Evolutionary conservation across 2,113 vertebrate species (phyloP).

Genomic region (Ammodytes marinus): DNA sequence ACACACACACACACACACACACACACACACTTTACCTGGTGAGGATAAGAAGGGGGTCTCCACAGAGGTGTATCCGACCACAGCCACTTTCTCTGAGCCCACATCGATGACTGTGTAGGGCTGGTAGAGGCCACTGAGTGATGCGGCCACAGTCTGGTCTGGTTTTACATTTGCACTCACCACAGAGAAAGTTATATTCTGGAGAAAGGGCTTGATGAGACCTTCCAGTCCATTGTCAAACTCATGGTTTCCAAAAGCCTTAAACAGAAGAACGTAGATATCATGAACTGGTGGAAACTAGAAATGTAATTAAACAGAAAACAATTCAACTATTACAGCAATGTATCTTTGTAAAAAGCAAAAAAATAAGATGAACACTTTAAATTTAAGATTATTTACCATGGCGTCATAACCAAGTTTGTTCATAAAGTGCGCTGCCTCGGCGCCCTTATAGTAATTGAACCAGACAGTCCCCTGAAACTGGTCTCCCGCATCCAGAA

Average conservation of each 20-base stretch:
- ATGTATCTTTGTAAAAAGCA: not conserved
- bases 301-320: not conserved
- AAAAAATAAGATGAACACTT: not conserved
- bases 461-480: slow-evolving; percentile 96
- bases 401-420: slow-evolving; percentile 90
- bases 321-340: not conserved
- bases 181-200: slow-evolving; percentile 84
- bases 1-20: too few relatives aligned
- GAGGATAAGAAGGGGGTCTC: slow-evolving; percentile 91
- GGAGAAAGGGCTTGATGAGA: slow-evolving; percentile 89
- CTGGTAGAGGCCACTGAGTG: slow-evolving; percentile 82
- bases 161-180: slow-evolving; percentile 91
- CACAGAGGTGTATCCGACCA: slow-evolving; percentile 91
- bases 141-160: slow-evolving; percentile 71
- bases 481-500: slow-evolving; percentile 94
- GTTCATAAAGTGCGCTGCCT: slow-evolving; percentile 92
- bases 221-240: slow-evolving; percentile 93
- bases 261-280: not conserved
- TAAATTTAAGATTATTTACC: slow-evolving; percentile 79
- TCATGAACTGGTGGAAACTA: too few relatives aligned
- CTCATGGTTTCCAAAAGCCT: slow-evolving; percentile 96
- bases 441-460: slow-evolving; percentile 89
- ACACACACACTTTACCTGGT: slow-evolving; percentile 84
- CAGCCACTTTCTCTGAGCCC: slow-evolving; percentile 85
- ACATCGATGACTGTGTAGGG: slow-evolving; percentile 85